Percentiles rank a stretch among this genome's conserved stretches.
phyloP scores from a whole-genome alignment of 2,888 invertebrate genomes.

The Aplocera efformata region DNA sequence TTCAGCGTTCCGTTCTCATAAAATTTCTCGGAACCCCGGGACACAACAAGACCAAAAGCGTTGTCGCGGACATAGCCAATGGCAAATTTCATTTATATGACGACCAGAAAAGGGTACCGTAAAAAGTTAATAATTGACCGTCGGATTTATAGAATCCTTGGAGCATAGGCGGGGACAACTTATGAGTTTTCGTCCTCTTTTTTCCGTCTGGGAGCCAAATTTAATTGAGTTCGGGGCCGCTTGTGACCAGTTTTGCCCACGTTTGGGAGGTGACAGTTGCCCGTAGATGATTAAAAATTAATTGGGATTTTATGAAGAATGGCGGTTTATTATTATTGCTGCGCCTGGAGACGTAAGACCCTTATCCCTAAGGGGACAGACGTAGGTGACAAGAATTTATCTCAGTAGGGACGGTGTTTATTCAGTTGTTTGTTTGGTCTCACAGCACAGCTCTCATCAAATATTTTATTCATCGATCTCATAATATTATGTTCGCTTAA shows the following conservation, averaged over 20 bases:
- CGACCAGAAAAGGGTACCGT: slow-evolving; percentile 35
- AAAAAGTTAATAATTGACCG: slow-evolving; percentile 60
- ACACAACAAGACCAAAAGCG: slow-evolving; percentile 17
- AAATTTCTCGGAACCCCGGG: slow-evolving; percentile 14
- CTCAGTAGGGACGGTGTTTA: too few species aligned
- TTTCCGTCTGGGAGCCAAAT: slow-evolving; percentile 68
- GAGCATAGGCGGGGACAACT: slow-evolving; percentile 66
- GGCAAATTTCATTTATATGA: slow-evolving; percentile 50
- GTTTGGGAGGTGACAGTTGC: slow-evolving; percentile 39
- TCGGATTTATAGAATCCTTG: slow-evolving; percentile 54
- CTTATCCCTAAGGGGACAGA: too few species aligned
- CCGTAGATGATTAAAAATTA: slow-evolving; percentile 23
- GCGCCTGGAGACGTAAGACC: too few species aligned
- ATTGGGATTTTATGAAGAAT: slow-evolving; percentile 28
- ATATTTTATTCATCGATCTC: too few species aligned
- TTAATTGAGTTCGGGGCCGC: slow-evolving; percentile 58
- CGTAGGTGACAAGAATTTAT: too few species aligned
- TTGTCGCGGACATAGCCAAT: slow-evolving; percentile 46
- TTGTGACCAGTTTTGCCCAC: slow-evolving; percentile 33
- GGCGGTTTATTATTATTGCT: slow-evolving; percentile 16
- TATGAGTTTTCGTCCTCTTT: slow-evolving; percentile 59
- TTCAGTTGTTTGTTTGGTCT: too few species aligned
- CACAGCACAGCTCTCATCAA: too few species aligned
- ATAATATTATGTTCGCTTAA: too few species aligned
- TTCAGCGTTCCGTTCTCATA: slow-evolving; percentile 15